These are phyloP conservation scores for Xanthia togata DNA, from an alignment of 2,888 invertebrate species.

Conservation along the genomic window DNA sequence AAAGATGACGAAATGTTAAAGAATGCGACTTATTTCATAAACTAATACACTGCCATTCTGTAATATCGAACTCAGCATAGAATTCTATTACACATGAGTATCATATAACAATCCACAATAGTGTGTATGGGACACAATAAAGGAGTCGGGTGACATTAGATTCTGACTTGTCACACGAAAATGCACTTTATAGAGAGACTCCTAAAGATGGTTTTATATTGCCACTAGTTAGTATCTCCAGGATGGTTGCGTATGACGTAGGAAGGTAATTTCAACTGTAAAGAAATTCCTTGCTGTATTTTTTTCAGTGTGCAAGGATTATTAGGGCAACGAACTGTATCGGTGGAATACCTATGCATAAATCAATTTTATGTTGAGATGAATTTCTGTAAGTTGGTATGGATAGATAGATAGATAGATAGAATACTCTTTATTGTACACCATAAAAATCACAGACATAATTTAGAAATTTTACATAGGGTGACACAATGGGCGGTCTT, in stretches of 20 bases:
- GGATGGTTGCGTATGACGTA: constrained; percentile 13
- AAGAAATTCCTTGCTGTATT: neutral
- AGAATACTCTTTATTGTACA: too few relatives aligned
- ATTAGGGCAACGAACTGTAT: constrained; percentile 4
- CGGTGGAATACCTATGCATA: neutral
- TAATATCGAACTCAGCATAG: constrained; percentile 29
- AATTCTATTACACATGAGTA: constrained; percentile 32
- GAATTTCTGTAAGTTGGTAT: neutral
- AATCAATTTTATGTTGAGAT: neutral
- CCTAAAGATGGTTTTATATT: constrained; percentile 2
- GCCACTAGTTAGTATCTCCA: neutral
- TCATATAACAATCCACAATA: constrained; percentile 40
- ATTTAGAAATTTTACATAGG: too few relatives aligned
- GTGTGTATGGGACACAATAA: constrained; percentile 28
- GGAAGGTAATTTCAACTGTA: constrained; percentile 18
- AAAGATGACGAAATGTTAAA: neutral
- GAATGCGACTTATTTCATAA: neutral
- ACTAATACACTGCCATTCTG: neutral
- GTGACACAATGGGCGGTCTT: too few relatives aligned
- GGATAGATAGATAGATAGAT: too few relatives aligned
- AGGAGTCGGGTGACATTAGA: constrained; percentile 37
- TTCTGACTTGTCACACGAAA: constrained; percentile 11
- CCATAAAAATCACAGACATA: too few relatives aligned
- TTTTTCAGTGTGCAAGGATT: constrained; percentile 1
- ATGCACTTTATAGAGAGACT: neutral